Percentiles rank a stretch among this genome's conserved stretches.
Evolutionary conservation across 2,888 invertebrate species (phyloP).

Genomic region (Idaea dimidiata): DNA sequence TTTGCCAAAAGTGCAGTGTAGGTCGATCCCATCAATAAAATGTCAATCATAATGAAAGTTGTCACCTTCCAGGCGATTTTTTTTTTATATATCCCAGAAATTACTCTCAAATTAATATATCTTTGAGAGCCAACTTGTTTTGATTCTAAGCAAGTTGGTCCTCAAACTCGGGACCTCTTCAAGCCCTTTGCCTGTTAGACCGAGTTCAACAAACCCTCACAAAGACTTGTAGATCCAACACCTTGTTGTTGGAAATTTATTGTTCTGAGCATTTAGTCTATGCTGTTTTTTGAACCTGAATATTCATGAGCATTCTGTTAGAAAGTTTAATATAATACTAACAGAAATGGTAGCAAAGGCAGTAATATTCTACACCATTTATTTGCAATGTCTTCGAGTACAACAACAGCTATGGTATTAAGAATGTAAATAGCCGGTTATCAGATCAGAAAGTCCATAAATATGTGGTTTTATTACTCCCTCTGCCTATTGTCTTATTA

Average conservation of each 20-base stretch:
- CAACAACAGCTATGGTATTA: background rate
- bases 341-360: slow-evolving; percentile 1
- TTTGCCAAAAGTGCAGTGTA: background rate
- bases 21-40: background rate
- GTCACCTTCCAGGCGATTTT: background rate
- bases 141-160: background rate
- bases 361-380: background rate
- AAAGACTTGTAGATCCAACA: slow-evolving; percentile 48
- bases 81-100: background rate
- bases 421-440: background rate
- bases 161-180: slow-evolving; percentile 12
- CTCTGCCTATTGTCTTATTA: background rate
- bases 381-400: background rate
- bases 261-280: slow-evolving; percentile 31
- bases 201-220: slow-evolving; percentile 51
- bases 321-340: slow-evolving; percentile 10
- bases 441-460: background rate
- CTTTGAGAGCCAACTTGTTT: background rate
- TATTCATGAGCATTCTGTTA: slow-evolving; percentile 12
- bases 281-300: slow-evolving; percentile 17
- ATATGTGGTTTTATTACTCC: background rate
- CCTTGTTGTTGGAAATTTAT: slow-evolving; percentile 56
- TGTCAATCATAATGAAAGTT: background rate
- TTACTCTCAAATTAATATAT: background rate
- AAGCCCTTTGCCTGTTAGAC: slow-evolving; percentile 52